Evolutionary conservation across 2,888 invertebrate genomes (phyloP), one percentile per base, ranked within the genome.

Genomic region (Abscondita cerata): DNA sequence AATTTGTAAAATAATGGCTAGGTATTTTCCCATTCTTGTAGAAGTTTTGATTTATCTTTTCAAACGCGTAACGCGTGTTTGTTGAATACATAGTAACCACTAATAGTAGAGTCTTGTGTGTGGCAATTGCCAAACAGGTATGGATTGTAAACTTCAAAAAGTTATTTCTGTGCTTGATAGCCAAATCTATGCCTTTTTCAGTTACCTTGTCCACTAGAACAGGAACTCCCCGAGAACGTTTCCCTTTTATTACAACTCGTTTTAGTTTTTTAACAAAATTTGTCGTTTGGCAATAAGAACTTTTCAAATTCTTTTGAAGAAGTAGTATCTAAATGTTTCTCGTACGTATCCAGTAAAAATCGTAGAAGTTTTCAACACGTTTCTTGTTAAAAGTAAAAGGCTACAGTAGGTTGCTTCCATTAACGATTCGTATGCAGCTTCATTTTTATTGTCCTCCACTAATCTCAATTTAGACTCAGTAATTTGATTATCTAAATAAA

Each of bases 331-430:
- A 36, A 16, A 12, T n/a, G n/a, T 11, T 19, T 48, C 51, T 16
- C 19, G 31, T 51, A 57, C 15, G 34, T 51, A n/a, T 33, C 16
- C 11, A 57, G 20, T 31, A 16, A n/a, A 8, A 48, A 5, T 51
- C 57, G 52, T 44, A 62, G 55, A 1, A 65, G 53, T 25, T 65
- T 59, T 56, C 62, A 9, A 58, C 62, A n/a, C 62, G 12, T 59
- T 51, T 62, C 56, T 62, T 40, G 25, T 65, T 62, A 13, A 64
- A 11, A 65, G 53, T 18, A 66, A 15, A 4, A 61, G 36, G 36
- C 64, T 47, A 40, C 66, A 66, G 52, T 48, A 66, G 13, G 60
- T 36, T 8, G 58, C 60, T 59, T 66, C 57, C 25, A 66, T 8
- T 36, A 66, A 36, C 9, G 3, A 20, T 33, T 34, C 47, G 46